Base-by-base conservation (phyloP, 1,140 invertebrate genomes). In the Micrasema minimum region DNA sequence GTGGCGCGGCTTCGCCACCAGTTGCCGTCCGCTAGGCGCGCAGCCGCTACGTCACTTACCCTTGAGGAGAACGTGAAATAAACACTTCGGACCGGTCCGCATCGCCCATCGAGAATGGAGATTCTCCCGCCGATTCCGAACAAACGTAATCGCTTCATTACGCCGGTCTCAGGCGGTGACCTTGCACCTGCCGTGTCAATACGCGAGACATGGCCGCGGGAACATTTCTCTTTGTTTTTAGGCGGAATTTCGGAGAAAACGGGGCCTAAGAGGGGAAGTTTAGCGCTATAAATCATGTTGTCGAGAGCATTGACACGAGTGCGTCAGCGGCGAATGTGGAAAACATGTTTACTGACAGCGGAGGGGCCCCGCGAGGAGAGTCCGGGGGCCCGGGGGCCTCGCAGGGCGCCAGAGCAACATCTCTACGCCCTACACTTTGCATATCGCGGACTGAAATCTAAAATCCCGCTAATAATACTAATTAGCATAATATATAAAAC, bases 221-320 rank as follows among this genome's bases (percentile, higher is more conserved):
- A 14, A 48, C 45, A 18, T 48, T 48, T 48, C 45, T 48, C 10
- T 48, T 22, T 48, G 46, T 16, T 48, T 11, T 48, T 48, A 10
- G 46, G 0, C 46, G 1, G 18, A 20, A 20, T 6, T 48, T 48
- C 18, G 46, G 46, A 20, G 20, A 43, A 48, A 48, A 20, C 14
- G 45, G 2, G 45, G 51, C 23, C 61, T 18, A 41, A 3, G 57
- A 9, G 57, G 11, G 16, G 57, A 22, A 18, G 57, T 26, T 12
- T 38, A 6, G 35, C 37, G 37, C 22, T 22, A 57, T 35, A 61
- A 41, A 61, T 61, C 57, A 46, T 35, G 41, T 23, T 22, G 55
- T 23, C 41, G 22, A 64, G 61, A 61, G 69, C 69, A 71, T 71
- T 71, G 65, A 72, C 70, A 61, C 70, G 53, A 16, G 16, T 41